These are phyloP conservation scores for Ophraella communa DNA, from an alignment of 2,888 invertebrate genomes.

Conservation along the genomic window DNA sequence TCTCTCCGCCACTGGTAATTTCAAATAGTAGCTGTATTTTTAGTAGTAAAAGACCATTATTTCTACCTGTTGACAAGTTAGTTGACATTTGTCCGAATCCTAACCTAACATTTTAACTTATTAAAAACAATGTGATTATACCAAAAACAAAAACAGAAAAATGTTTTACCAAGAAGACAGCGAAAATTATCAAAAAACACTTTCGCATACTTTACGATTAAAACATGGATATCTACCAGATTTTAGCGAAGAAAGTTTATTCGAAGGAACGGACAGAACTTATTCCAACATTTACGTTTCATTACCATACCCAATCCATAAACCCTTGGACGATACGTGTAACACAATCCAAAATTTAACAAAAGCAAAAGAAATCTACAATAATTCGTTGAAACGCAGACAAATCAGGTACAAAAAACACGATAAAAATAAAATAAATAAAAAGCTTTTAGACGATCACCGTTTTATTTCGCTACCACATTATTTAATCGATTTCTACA, in stretches of 20 bases:
- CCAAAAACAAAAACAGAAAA: too few species aligned
- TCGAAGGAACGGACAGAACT: conserved; percentile 36
- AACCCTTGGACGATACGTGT: conserved; percentile 28
- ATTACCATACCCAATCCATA: conserved; percentile 39
- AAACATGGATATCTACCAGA: conserved; percentile 38
- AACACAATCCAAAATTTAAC: conserved; percentile 31
- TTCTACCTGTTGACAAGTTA: too few species aligned
- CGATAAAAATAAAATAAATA: conserved; percentile 28
- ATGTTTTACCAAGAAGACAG: conserved; percentile 1
- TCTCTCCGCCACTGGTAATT: too few species aligned
- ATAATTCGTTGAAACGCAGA: conserved; percentile 21
- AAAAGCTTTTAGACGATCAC: conserved; percentile 19
- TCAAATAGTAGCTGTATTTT: background rate
- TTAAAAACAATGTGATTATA: too few species aligned
- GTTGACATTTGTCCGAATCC: too few species aligned
- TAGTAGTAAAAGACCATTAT: background rate
- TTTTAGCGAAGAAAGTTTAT: conserved; percentile 37
- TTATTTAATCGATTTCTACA: conserved; percentile 38
- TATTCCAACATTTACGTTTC: conserved; percentile 28
- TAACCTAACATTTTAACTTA: background rate
- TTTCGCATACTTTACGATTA: conserved; percentile 7
- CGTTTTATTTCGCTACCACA: conserved; percentile 36
- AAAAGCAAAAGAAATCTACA: conserved; percentile 30
- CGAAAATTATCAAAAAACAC: background rate
- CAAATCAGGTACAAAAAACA: conserved; percentile 17